Conservation (phyloP, 2,113 vertebrate species). For the Ia io region DNA sequence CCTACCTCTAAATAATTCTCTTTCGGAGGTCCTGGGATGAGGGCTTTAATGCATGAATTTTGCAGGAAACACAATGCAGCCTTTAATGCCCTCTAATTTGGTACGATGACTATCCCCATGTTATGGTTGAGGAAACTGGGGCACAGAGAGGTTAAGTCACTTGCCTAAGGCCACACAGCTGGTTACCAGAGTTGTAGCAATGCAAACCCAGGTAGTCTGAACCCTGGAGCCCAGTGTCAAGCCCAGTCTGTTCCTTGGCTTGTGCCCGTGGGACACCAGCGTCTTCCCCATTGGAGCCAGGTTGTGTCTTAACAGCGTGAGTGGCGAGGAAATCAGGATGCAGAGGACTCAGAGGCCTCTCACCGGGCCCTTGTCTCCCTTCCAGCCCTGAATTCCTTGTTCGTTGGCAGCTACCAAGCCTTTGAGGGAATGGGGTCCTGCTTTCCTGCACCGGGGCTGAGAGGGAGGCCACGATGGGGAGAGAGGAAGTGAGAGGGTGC, state of each 20-base stretch:
- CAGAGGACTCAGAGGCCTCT: background rate
- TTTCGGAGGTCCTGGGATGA: background rate
- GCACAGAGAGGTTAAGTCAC: background rate
- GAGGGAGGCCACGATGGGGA: background rate
- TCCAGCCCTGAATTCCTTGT: background rate
- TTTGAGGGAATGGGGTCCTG: fast-evolving
- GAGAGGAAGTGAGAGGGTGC: background rate
- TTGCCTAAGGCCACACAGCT: background rate
- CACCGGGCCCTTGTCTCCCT: background rate
- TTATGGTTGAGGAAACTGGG: background rate
- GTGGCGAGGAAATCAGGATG: background rate
- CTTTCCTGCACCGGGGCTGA: no score
- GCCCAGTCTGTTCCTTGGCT: background rate
- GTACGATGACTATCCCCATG: no score
- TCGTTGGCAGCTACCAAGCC: background rate
- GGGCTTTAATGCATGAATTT: background rate
- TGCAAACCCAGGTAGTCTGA: background rate
- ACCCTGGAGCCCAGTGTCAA: no score
- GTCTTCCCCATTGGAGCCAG: background rate
- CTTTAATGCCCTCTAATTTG: background rate
- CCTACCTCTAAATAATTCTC: background rate
- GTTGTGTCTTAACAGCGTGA: background rate
- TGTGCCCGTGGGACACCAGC: background rate
- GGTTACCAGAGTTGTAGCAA: background rate
- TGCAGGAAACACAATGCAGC: background rate